Evolutionary conservation across 2,888 invertebrate genomes (phyloP), one percentile per base, ranked within the genome.

Genomic region (Iphiclides podalirius): DNA sequence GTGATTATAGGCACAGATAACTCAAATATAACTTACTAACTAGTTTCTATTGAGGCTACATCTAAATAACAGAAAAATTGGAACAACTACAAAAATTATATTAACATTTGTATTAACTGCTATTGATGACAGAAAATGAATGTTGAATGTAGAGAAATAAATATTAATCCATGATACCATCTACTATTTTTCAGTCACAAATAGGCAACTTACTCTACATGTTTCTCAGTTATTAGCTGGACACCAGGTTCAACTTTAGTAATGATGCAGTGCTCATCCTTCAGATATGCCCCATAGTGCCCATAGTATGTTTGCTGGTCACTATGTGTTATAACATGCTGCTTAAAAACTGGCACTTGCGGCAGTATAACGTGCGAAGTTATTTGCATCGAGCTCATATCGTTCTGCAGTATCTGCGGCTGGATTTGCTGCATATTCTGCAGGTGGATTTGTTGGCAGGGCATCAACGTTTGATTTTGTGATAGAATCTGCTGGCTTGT

Each of bases 301-400:
- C 72, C 72, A 20, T 72, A 85, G 50, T 73, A 81, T 1, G 72
- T 70, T 31, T 77, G 78, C 33, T 72, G 73, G 0, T 81, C 66
- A 1, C 71, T 76, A 53, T 75, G 76, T 9, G 82, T 66, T 1
- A 86, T 48, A 59, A 83, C 67, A 46, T 83, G 81, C 58, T 81
- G 82, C 6, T 79, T 77, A 38, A 72, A 75, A 1, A 78, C 61
- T 0, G 78, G 70, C 9, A 74, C 70, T 46, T 74, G 73, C 0
- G 86, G 85, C 3, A 86, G 44, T 8, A 85, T 66, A 28, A 86
- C 74, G 53, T 86, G 84, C 0, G 83, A 81, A 0, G 81, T 75
- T 13, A 83, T 79, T 53, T 82, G 82, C 13, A 84, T 54, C 1
- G 77, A 70, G 0, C 67, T 70, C 55, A 80, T 65, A 1, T 82